Conservation (phyloP, 2,113 vertebrate genomes). For the Micromys minutus region DNA sequence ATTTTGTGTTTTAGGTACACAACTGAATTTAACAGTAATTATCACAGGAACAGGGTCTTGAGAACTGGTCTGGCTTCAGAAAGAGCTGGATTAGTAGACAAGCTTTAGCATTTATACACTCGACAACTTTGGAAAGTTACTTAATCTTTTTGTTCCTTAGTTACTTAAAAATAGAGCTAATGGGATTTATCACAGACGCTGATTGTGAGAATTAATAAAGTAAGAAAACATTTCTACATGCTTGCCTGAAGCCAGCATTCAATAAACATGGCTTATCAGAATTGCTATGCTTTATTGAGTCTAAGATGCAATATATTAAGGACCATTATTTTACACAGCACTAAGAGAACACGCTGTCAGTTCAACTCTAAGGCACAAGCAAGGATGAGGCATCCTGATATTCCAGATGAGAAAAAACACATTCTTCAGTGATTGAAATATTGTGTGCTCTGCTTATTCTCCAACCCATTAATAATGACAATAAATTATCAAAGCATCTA, state of each 20-base stretch:
- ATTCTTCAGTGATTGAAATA: constrained; percentile 43
- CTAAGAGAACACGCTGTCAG: constrained; percentile 3
- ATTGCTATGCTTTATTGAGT: constrained; percentile 41
- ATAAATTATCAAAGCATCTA: constrained; percentile 48
- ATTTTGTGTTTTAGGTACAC: constrained; percentile 29
- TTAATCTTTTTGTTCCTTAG: not conserved
- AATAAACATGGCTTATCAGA: constrained; percentile 12
- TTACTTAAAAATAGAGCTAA: constrained; percentile 34
- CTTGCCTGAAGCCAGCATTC: constrained; percentile 25
- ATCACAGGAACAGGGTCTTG: not conserved
- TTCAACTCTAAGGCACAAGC: not conserved
- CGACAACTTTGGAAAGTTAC: constrained; percentile 31
- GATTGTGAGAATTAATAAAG: constrained; percentile 42
- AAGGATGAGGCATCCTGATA: constrained; percentile 40
- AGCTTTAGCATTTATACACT: not conserved
- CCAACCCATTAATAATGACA: constrained; percentile 43
- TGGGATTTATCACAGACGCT: constrained; percentile 12
- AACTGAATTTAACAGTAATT: not conserved
- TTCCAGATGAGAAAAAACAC: not conserved
- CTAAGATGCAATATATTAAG: constrained; percentile 49
- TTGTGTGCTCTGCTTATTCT: not conserved
- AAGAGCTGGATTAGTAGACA: not conserved
- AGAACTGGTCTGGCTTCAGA: not conserved
- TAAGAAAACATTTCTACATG: constrained; percentile 26
- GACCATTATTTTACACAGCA: constrained; percentile 40